phyloP scores from a whole-genome alignment of 2,888 invertebrate species.

The Malacosoma neustria region DNA sequence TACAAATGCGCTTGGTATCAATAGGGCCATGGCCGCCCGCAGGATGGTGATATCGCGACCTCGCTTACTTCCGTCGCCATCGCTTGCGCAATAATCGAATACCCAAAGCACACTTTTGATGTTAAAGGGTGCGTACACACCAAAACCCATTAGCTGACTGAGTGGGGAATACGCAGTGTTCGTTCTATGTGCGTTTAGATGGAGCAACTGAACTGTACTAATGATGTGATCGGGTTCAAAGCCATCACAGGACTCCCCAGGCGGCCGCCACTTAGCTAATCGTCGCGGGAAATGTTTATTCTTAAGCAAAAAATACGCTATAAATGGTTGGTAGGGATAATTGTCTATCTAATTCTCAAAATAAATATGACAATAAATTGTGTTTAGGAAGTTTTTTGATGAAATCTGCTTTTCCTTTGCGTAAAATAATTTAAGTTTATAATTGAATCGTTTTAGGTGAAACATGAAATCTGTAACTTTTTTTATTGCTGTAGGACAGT shows the following conservation, averaged over 20 bases:
- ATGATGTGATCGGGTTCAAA: constrained; percentile 70
- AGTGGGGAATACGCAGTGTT: constrained; percentile 42
- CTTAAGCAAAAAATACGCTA: not conserved
- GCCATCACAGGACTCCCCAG: constrained; percentile 47
- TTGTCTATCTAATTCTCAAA: not conserved
- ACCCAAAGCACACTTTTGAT: constrained; percentile 28
- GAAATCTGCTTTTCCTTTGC: not conserved
- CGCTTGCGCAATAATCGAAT: constrained; percentile 45
- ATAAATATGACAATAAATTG: not conserved
- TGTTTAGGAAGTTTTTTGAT: not conserved
- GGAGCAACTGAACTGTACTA: constrained; percentile 59
- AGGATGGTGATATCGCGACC: constrained; percentile 61
- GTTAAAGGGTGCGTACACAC: constrained; percentile 47
- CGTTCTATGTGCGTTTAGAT: constrained; percentile 43
- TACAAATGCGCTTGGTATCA: constrained; percentile 62
- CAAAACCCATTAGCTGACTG: constrained; percentile 58
- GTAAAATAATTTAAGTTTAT: too few species aligned
- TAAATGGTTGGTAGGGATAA: not conserved
- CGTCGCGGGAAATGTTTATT: constrained; percentile 4
- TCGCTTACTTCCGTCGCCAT: constrained; percentile 54
- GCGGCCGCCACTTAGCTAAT: constrained; percentile 44
- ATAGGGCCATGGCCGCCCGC: constrained; percentile 71
- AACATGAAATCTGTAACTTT: too few species aligned
- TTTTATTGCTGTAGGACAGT: too few species aligned
- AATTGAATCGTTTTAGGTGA: too few species aligned